Percentiles rank a stretch among this genome's conserved stretches.
phyloP scores from a whole-genome alignment of 2,888 invertebrate species.

The Lycaena phlaeas region DNA sequence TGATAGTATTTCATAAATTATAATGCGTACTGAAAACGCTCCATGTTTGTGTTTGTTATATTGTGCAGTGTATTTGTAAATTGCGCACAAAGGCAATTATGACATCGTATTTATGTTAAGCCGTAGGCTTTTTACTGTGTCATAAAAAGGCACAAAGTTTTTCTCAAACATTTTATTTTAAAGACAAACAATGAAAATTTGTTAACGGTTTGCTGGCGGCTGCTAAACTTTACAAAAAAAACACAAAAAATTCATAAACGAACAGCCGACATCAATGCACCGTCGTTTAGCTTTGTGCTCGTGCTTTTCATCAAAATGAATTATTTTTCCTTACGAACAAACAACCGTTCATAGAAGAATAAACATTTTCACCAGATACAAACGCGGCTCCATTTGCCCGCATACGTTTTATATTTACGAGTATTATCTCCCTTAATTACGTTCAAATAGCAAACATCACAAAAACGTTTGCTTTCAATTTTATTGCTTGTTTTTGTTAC shows the following conservation, averaged over 20 bases:
- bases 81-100: slow-evolving; percentile 1
- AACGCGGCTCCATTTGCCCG: no score
- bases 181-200: slow-evolving; percentile 4
- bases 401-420: no score
- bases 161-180: slow-evolving; percentile 1
- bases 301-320: no score
- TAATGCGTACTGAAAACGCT: background rate
- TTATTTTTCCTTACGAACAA: no score
- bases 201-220: background rate
- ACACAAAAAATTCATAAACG: background rate
- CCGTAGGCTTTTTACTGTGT: background rate
- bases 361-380: no score
- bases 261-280: background rate
- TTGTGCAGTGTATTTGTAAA: background rate
- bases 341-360: no score
- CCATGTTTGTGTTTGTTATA: background rate
- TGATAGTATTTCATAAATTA: background rate
- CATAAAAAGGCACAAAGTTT: slow-evolving; percentile 2
- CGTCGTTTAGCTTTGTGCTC: no score
- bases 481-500: no score
- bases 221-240: background rate
- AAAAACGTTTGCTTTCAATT: no score
- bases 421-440: no score
- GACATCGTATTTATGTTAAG: background rate
- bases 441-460: no score